Evolutionary conservation across 2,113 vertebrate species (phyloP).

Genomic region (Nothobranchius kuhntae): DNA sequence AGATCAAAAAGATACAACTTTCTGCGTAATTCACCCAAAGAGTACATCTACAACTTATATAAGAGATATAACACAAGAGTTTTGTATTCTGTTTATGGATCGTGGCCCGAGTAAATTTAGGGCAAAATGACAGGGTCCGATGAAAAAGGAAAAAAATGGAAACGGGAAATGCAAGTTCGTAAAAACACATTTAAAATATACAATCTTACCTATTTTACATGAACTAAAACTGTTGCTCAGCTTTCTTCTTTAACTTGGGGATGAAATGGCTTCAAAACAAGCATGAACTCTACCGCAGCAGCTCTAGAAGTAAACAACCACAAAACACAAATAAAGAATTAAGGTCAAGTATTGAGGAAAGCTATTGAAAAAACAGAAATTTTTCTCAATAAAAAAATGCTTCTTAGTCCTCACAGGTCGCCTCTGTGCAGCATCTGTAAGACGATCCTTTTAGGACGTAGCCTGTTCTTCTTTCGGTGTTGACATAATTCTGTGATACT

Average conservation of each 20-base stretch:
- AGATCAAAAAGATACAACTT: not conserved
- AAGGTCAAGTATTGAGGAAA: slow-evolving; percentile 11
- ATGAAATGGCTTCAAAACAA: slow-evolving; percentile 17
- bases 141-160: not conserved
- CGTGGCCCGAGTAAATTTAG: too few species aligned
- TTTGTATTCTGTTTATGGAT: too few species aligned
- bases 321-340: slow-evolving; percentile 40
- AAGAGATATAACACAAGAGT: too few species aligned
- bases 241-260: slow-evolving; percentile 16
- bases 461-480: not conserved
- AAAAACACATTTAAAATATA: not conserved
- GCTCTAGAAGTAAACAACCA: slow-evolving; percentile 59
- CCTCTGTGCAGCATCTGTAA: slow-evolving; percentile 5
- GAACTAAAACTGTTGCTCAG: slow-evolving; percentile 8
- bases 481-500: not conserved
- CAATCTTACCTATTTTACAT: slow-evolving; percentile 33
- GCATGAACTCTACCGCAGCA: not conserved
- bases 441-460: not conserved
- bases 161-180: not conserved
- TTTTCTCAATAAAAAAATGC: slow-evolving; percentile 15
- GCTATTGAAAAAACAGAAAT: slow-evolving; percentile 11
- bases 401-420: slow-evolving; percentile 10
- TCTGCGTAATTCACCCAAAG: not conserved
- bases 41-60: not conserved
- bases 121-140: not conserved